Conservation (phyloP, 2,113 vertebrate genomes). For the Ellobius talpinus region DNA sequence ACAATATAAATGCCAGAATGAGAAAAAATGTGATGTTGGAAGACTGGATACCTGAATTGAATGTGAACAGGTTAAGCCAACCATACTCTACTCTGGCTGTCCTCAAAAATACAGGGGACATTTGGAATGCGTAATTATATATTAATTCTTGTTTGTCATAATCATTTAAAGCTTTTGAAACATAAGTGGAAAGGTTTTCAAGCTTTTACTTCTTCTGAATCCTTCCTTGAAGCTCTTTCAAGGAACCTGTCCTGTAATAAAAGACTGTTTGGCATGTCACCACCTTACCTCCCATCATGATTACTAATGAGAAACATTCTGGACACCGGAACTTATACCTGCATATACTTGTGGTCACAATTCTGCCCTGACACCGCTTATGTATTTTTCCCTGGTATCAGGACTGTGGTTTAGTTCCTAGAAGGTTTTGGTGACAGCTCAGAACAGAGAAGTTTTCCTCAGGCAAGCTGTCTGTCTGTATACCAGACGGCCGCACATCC, state of each 20-base stretch:
- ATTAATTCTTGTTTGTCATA: background rate
- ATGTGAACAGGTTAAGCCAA: background rate
- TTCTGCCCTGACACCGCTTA: background rate
- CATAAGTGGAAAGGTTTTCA: background rate
- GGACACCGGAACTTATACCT: background rate
- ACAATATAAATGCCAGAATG: background rate
- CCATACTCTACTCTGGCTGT: background rate
- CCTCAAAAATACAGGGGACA: background rate
- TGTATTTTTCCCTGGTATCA: background rate
- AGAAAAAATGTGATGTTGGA: background rate
- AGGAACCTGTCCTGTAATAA: slow-evolving; percentile 1
- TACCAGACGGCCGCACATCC: accelerated
- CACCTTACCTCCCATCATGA: background rate
- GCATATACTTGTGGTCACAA: background rate
- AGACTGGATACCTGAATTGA: background rate
- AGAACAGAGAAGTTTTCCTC: background rate
- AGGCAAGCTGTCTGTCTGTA: background rate
- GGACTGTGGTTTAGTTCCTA: background rate
- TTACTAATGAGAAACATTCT: background rate
- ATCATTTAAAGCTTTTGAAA: background rate
- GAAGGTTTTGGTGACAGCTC: background rate
- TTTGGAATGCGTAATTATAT: background rate
- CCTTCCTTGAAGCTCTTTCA: background rate
- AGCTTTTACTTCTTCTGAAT: background rate
- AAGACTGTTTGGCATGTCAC: background rate